Conservation (phyloP, 1,140 invertebrate genomes). For the Vanessa tameamea region DNA sequence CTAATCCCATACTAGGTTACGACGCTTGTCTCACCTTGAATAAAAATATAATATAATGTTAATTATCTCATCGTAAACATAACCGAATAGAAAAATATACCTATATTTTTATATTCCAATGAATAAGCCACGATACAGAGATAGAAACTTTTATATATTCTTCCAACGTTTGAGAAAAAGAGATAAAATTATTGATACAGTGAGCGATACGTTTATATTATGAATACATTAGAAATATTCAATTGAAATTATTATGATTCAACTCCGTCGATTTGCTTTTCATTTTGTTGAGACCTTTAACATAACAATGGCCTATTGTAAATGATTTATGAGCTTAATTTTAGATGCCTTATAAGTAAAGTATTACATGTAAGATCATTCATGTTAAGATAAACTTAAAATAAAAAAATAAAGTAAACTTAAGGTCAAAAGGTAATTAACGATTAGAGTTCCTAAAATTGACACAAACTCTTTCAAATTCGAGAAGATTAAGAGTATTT, state of each 20-base stretch:
- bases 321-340: constrained; percentile 34
- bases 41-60: background rate
- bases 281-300: constrained; percentile 26
- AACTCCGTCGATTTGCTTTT: constrained; percentile 27
- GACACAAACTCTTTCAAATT: too few species aligned
- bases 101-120: background rate
- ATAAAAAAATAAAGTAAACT: too few species aligned
- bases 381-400: background rate
- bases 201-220: constrained; percentile 9
- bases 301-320: constrained; percentile 38
- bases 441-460: too few species aligned
- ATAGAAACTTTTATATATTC: background rate
- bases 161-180: background rate
- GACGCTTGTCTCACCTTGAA: background rate
- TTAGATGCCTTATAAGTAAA: constrained; percentile 32
- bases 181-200: background rate
- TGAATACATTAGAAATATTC: constrained; percentile 23
- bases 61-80: background rate
- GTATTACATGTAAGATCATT: background rate
- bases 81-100: background rate
- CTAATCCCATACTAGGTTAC: background rate
- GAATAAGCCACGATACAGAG: background rate
- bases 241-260: constrained; percentile 32
- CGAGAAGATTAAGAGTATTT: too few species aligned
- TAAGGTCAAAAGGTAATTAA: too few species aligned